Base-by-base conservation (phyloP, 2,797 vertebrate genomes). In the Sebastes goodei region DNA sequence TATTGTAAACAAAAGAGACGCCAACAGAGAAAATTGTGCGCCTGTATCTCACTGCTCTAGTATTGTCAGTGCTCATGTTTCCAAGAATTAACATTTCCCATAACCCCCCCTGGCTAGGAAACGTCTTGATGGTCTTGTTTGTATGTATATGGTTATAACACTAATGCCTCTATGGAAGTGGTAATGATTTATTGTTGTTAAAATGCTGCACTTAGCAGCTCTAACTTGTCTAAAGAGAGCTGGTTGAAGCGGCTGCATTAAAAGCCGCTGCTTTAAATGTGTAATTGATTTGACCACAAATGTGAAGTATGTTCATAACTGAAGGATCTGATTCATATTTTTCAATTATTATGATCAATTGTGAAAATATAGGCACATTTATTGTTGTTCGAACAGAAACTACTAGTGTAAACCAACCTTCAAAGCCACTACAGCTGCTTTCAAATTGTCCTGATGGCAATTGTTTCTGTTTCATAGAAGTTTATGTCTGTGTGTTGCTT, bases 151-250 rank as follows among this genome's bases (percentile, higher is more conserved):
- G 4, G 10, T 72, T 70, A 82, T 72, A 38, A 62, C 52, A 10
- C 64, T 79, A 78, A 85, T 23, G 69, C 55, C 62, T 84, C 42
- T 1, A 0, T 65, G 59, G 65, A 62, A 46, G 66, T 3, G 15
- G 3, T 7, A 23, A 76, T 69, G 75, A 84, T 81, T 85, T 74
- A 81, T 84, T 55, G 84, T 76, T 62, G 71, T 20, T 64, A 29
- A 81, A 56, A 74, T 8, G 74, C 61, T 29, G 33, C 70, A 64
- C 59, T 82, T 71, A 71, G 74, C 62, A 38, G 52, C 74, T 49
- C 11, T 71, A 62, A 79, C 60, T 6, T 56, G 46, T 46, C 21
- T 76, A 77, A 79, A 82, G 61, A 67, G 35, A n/a, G 10, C 32
- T 29, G 14, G 59, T 56, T 46, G 5, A 38, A 72, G 46, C 27